Conservation (phyloP, 2,797 vertebrate species). For the Heterohyrax brucei region DNA sequence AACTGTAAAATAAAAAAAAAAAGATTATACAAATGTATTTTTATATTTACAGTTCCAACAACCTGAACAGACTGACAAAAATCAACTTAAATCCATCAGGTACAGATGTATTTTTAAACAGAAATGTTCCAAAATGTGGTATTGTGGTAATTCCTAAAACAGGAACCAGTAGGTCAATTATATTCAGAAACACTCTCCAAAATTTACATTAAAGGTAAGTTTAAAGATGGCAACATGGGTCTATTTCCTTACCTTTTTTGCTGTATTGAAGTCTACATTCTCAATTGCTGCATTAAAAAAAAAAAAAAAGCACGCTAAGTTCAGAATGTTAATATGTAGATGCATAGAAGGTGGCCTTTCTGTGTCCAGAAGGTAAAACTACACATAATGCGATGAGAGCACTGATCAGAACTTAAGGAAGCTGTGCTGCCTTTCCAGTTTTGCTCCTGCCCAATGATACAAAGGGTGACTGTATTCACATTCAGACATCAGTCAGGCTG, state of each 20-base stretch:
- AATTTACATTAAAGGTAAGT: background rate
- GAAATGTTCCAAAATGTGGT: constrained; percentile 46
- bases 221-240: constrained; percentile 33
- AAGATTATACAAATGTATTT: background rate
- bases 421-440: background rate
- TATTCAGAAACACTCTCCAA: background rate
- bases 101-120: constrained; percentile 52
- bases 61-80: constrained; percentile 2
- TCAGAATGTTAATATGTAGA: background rate
- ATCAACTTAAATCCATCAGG: constrained; percentile 9
- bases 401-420: background rate
- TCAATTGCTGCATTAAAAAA: constrained; percentile 92
- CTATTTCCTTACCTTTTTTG: constrained; percentile 93
- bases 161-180: background rate
- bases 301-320: constrained; percentile 50
- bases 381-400: constrained; percentile 16
- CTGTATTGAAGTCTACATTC: constrained; percentile 91
- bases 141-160: constrained; percentile 9
- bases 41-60: background rate
- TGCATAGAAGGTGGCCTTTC: background rate
- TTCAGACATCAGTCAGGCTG: background rate
- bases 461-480: rapidly evolving
- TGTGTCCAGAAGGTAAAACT: background rate
- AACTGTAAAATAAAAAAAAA: constrained; percentile 90
- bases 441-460: background rate